phyloP scores from a whole-genome alignment of 2,888 invertebrate species.

The Druceiella hillmani region DNA sequence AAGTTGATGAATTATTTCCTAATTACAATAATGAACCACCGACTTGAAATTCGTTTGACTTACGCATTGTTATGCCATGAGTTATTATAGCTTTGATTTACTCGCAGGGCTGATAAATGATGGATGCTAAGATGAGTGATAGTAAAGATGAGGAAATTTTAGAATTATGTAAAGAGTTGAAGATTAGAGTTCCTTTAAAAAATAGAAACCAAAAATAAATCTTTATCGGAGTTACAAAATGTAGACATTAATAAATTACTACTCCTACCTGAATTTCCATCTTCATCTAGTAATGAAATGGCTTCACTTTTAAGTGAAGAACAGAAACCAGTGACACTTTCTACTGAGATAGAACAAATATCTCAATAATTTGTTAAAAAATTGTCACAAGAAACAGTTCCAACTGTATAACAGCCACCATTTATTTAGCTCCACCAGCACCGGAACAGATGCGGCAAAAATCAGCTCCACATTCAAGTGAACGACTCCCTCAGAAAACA shows the following conservation, averaged over 20 bases:
- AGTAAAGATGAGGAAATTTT: constrained; percentile 12
- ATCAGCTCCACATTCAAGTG: constrained; percentile 6
- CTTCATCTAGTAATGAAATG: constrained; percentile 12
- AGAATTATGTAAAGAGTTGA: constrained; percentile 9
- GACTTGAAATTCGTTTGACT: constrained; percentile 11
- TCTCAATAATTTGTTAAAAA: constrained; percentile 4
- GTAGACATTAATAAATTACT: constrained; percentile 11
- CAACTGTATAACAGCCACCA: too few relatives aligned
- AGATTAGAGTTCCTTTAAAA: constrained; percentile 8
- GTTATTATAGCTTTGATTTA: constrained; percentile 10
- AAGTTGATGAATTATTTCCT: constrained; percentile 1
- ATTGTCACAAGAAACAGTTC: constrained; percentile 7
- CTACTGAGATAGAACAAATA: constrained; percentile 9
- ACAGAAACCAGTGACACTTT: constrained; percentile 9
- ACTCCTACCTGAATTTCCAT: constrained; percentile 12
- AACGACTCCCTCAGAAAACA: constrained; percentile 4
- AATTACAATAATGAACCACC: constrained; percentile 2
- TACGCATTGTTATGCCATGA: constrained; percentile 14
- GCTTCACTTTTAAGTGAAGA: constrained; percentile 7
- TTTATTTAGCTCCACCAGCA: too few relatives aligned
- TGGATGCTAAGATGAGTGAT: constrained; percentile 11
- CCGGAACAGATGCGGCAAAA: constrained; percentile 3
- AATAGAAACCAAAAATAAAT: constrained; percentile 5
- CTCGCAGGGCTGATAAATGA: constrained; percentile 6
- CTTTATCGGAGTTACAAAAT: constrained; percentile 9